Percentiles rank a stretch among this genome's conserved stretches.
phyloP scores from a whole-genome alignment of 2,113 vertebrate species.

The Bubo bubo region DNA sequence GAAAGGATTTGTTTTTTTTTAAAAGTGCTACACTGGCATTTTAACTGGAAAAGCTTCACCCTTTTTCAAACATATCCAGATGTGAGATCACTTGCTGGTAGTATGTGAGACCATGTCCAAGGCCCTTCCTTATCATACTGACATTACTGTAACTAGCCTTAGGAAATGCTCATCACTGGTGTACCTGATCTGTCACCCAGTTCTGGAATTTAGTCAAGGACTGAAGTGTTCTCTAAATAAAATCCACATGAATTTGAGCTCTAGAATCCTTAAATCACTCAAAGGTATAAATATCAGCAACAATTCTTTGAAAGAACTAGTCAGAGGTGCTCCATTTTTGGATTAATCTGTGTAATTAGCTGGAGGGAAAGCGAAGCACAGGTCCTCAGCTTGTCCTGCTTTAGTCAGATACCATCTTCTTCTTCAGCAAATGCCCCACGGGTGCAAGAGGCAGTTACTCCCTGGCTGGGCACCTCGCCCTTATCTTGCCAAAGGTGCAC shows the following conservation, averaged over 20 bases:
- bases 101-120: background rate
- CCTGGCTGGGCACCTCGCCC: accelerated
- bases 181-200: background rate
- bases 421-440: background rate
- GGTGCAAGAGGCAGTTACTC: background rate
- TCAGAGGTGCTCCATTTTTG: background rate
- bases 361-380: background rate
- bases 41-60: background rate
- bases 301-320: background rate
- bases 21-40: background rate
- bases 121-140: background rate
- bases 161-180: background rate
- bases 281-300: background rate
- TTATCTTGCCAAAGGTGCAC: background rate
- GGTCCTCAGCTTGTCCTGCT: background rate
- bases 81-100: background rate
- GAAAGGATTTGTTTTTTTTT: background rate
- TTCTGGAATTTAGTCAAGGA: background rate
- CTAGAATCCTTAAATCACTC: background rate
- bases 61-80: background rate
- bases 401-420: background rate
- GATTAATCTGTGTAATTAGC: background rate
- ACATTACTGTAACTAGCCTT: background rate
- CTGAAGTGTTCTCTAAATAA: background rate
- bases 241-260: background rate